Evolutionary conservation across 1,140 invertebrate species (phyloP).

Genomic region (Cardiocondyla obscurior): DNA sequence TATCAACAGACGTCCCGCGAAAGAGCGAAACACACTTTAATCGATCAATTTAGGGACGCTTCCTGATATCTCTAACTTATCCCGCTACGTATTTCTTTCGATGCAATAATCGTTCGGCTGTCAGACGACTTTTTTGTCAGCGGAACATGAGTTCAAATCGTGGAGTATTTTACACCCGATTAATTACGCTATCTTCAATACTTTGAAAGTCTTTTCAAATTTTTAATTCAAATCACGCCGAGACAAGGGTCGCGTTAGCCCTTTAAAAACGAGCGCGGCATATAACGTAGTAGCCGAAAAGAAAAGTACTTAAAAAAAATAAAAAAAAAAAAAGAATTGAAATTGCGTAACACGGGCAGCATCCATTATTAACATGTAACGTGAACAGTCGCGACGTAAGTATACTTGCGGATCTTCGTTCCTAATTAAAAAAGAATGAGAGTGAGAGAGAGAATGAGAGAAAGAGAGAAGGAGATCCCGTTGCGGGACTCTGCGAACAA

Average conservation of each 20-base stretch:
- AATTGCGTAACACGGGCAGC: neutral
- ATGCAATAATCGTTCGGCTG: slow-evolving; percentile 58
- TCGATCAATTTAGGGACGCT: neutral
- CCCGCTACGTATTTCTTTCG: neutral
- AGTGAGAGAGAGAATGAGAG: neutral
- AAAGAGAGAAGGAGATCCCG: slow-evolving; percentile 10
- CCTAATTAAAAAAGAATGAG: neutral
- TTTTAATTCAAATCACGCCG: neutral
- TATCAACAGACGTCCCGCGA: neutral
- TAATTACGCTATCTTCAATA: neutral
- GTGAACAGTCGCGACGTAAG: slow-evolving; percentile 63
- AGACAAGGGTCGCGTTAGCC: slow-evolving; percentile 9
- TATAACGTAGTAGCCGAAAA: neutral
- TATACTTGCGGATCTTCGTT: slow-evolving; percentile 31
- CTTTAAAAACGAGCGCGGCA: slow-evolving; percentile 24
- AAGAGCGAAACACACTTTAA: neutral
- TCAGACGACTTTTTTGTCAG: slow-evolving; percentile 60
- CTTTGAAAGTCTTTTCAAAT: neutral
- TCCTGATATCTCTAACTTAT: neutral
- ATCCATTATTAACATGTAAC: slow-evolving; percentile 32
- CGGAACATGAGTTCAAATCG: neutral
- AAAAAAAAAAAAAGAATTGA: slow-evolving; percentile 12
- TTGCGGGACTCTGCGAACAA: neutral
- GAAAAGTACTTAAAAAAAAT: neutral
- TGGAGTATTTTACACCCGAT: neutral